Base-by-base conservation (phyloP, 2,888 invertebrate genomes). In the Prosopocoilus inquinatus region DNA sequence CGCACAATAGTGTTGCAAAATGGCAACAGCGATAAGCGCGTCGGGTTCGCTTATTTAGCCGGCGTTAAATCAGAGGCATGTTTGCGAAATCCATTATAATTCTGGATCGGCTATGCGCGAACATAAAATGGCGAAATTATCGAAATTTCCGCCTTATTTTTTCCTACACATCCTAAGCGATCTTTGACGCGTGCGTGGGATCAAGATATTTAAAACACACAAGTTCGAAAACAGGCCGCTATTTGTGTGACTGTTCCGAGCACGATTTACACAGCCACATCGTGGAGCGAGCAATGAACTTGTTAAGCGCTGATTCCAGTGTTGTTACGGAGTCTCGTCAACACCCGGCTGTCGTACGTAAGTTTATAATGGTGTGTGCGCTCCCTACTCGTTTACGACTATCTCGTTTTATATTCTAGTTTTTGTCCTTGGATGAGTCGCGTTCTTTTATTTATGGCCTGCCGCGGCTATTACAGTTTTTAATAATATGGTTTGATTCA, bases 201-300 rank as follows among this genome's bases (percentile, higher is more conserved):
- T 41, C 20, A 41, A 11, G 41, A 15, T 15, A 15, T 41, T 15
- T 9, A 41, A 41, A 41, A 41, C 12, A 9, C n/a, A 41, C 12
- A 9, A 9, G 41, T 13, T 11, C 9, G 41, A n/a, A 41, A 41
- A 41, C 20, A 28, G 20, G 43, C 39, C 28, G 43, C 52, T 39
- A 50, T 49, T 34, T 57, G 50, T 59, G 50, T 53, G 62, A 64
- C 63, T 61, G 60, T 58, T 57, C 46, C 53, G 64, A 68, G 69
- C 61, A 67, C 62, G 68, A 64, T 70, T 70, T 64, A 69, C 70
- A 66, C 69, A 67, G 74, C 67, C 70, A 68, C 73, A 72, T 72
- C 70, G 68, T 70, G 64, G 57, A 64, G 62, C 67, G 73, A 70
- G 64, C 73, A 68, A 70, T 73, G 73, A 73, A 73, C 72, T 70